Percentiles rank a stretch among this genome's conserved stretches.
phyloP scores from a whole-genome alignment of 1,140 invertebrate genomes.

The Sesamia nonagrioides region DNA sequence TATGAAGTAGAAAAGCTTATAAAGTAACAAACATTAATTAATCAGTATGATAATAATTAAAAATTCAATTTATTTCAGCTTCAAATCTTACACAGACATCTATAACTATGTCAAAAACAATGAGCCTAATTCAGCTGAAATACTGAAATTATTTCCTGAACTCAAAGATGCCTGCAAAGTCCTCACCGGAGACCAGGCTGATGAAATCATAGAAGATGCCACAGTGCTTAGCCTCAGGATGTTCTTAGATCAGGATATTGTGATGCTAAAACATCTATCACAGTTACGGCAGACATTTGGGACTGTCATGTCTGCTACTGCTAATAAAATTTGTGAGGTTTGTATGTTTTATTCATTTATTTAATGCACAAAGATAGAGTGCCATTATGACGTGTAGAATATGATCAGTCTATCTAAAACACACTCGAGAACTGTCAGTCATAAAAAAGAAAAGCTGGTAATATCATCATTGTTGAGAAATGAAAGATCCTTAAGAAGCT shows the following conservation, averaged over 20 bases:
- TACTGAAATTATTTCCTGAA: slow-evolving; percentile 63
- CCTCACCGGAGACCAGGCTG: slow-evolving; percentile 81
- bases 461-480: too few relatives aligned
- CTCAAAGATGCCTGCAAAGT: slow-evolving; percentile 76
- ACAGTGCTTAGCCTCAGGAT: slow-evolving; percentile 89
- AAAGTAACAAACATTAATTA: background rate
- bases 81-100: slow-evolving; percentile 77
- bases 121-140: slow-evolving; percentile 60
- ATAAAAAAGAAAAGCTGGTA: too few relatives aligned
- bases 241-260: slow-evolving; percentile 89
- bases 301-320: slow-evolving; percentile 78
- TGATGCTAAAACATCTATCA: slow-evolving; percentile 87
- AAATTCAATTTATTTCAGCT: slow-evolving; percentile 60
- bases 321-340: slow-evolving; percentile 88
- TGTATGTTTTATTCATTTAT: slow-evolving; percentile 6
- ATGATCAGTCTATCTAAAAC: too few relatives aligned
- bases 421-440: too few relatives aligned
- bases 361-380: too few relatives aligned
- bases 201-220: slow-evolving; percentile 89
- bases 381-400: too few relatives aligned
- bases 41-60: too few relatives aligned
- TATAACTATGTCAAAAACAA: slow-evolving; percentile 75
- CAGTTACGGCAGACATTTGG: slow-evolving; percentile 88
- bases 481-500: too few relatives aligned
- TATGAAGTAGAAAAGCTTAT: too few relatives aligned